Evolutionary conservation across 2,888 invertebrate genomes (phyloP).

Genomic region (Neocrepidodera transversa): DNA sequence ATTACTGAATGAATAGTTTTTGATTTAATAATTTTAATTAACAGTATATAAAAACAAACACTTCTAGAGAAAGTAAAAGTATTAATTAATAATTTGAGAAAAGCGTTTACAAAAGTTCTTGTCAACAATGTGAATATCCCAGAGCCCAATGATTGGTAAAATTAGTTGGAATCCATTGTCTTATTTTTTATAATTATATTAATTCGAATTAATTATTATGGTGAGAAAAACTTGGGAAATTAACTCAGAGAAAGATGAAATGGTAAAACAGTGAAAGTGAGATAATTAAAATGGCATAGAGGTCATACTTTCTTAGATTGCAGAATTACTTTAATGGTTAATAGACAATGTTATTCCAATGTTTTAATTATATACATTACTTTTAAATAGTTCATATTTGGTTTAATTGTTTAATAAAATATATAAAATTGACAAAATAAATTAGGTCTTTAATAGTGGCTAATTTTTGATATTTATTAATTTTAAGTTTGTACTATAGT

Average conservation of each 20-base stretch:
- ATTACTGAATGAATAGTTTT: neutral
- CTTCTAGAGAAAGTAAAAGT: conserved; percentile 19
- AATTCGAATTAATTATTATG: conserved; percentile 9
- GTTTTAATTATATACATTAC: too few relatives aligned
- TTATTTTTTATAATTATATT: too few relatives aligned
- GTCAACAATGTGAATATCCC: conserved; percentile 8
- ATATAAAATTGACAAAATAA: too few relatives aligned
- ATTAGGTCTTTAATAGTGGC: too few relatives aligned
- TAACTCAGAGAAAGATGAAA: conserved; percentile 12
- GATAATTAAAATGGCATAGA: conserved; percentile 6
- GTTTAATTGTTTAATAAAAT: too few relatives aligned
- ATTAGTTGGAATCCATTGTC: conserved; percentile 2
- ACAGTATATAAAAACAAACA: conserved; percentile 10
- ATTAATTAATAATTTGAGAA: conserved; percentile 19
- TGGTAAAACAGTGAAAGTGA: conserved; percentile 18
- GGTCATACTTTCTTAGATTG: conserved; percentile 17
- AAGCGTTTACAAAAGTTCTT: conserved; percentile 4
- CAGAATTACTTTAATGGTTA: neutral
- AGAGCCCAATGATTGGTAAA: neutral
- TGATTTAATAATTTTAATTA: neutral
- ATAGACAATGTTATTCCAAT: too few relatives aligned
- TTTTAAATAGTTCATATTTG: too few relatives aligned
- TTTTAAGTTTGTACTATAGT: too few relatives aligned
- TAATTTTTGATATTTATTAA: too few relatives aligned
- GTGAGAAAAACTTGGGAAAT: conserved; percentile 20